Evolutionary conservation across 1,140 invertebrate species (phyloP).

Genomic region (Telenomus remus): DNA sequence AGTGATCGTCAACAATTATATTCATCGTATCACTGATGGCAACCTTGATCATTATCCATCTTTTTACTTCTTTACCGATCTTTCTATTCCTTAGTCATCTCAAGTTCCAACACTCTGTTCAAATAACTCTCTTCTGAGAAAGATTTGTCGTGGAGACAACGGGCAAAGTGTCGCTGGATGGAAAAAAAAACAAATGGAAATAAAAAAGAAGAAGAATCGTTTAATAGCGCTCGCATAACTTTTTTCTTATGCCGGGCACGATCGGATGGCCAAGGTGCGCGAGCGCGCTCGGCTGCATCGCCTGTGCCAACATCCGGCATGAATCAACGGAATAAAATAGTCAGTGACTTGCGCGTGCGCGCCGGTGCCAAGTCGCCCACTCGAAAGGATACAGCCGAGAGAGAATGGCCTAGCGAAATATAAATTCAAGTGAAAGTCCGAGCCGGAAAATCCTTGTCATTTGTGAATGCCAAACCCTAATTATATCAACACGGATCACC

Average conservation of each 20-base stretch:
- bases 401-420: slow-evolving; percentile 38
- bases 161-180: neutral
- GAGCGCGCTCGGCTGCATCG: slow-evolving; percentile 42
- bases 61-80: neutral
- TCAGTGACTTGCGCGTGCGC: slow-evolving; percentile 19
- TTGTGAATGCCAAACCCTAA: neutral
- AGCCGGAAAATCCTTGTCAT: slow-evolving; percentile 26
- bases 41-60: slow-evolving; percentile 26
- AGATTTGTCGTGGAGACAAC: neutral
- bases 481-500: neutral
- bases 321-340: slow-evolving; percentile 54
- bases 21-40: slow-evolving; percentile 25
- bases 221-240: slow-evolving; percentile 36
- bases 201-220: slow-evolving; percentile 22
- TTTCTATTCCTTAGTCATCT: too few species aligned
- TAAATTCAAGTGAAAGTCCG: slow-evolving; percentile 55
- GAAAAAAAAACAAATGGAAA: neutral
- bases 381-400: slow-evolving; percentile 7
- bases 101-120: too few species aligned
- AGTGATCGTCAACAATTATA: slow-evolving; percentile 28
- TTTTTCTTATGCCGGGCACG: slow-evolving; percentile 47
- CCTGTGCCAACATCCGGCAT: slow-evolving; percentile 53
- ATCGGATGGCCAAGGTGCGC: slow-evolving; percentile 47
- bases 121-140: neutral
- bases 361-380: slow-evolving; percentile 34